Evolutionary conservation across 2,113 vertebrate genomes (phyloP), one percentile per base, ranked within the genome.

Genomic region (Erythrolamprus reginae): DNA sequence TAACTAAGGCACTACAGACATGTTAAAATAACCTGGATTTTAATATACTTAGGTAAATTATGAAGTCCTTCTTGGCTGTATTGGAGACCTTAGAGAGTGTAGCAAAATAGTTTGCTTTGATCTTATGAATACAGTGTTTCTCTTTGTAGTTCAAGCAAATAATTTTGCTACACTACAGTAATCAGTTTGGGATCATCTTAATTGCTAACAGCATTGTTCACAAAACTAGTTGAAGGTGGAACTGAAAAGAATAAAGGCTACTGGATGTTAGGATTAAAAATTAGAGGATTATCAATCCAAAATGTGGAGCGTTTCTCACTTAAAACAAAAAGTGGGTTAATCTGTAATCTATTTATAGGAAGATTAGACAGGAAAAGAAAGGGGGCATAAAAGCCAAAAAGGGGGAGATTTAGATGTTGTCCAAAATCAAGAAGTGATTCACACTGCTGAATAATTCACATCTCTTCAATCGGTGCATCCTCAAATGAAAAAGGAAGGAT

Each of bases 131-230:
- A 88, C 5, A 42, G 3, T 33, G 58, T 51, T 88, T 84, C 77
- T 45, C 24, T 88, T 82, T 82, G 52, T 83, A 91, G 90, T 58
- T 88, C 70, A 91, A 88, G 90, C 10, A 83, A 82, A 48, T 33
- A 28, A 82, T 8, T 86, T 58, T 42, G 21, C 45, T 61, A 42
- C 53, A 50, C 55, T 91, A 42, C 77, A 56, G 53, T 91, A 61
- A 84, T 13, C 55, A 87, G n/a, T n/a, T 58, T 88, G 56, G n/a
- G 70, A 61, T 38, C 47, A 84, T 47, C 42, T 61, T 51, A 90
- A 90, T 61, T 58, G 65, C 65, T 52, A 87, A 48, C 28, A 91
- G 82, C 45, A 82, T 88, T 88, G 42, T 91, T 91, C 82, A 83
- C 21, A 45, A 50, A 82, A 19, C 45, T 42, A 83, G 48, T 58